A percentile compares a stretch with the other conserved stretches of the same genome.
These are phyloP conservation scores for Timema podura DNA, from an alignment of 2,888 invertebrate genomes.

Conservation along the genomic window DNA sequence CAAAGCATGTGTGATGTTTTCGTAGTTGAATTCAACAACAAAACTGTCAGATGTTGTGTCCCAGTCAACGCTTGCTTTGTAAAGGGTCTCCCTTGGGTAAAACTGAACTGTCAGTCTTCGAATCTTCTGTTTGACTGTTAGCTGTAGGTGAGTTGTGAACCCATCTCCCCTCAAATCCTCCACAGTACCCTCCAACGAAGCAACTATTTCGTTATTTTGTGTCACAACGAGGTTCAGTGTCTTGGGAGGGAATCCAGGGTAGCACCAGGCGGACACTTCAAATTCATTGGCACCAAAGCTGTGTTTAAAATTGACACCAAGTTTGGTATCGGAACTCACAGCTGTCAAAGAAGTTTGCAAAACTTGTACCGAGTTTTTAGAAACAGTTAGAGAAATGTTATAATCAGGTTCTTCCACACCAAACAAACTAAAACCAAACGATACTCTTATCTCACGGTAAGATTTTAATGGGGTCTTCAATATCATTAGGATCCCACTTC, in stretches of 20 bases:
- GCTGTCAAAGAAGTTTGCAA: neutral
- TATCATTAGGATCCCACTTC: neutral
- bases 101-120: neutral
- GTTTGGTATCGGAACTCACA: neutral
- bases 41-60: neutral
- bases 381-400: constrained; percentile 8
- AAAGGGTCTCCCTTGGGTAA: neutral
- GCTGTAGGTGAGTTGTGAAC: neutral
- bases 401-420: neutral
- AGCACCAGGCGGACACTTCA: too few relatives aligned
- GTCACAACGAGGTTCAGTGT: neutral
- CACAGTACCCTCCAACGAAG: neutral
- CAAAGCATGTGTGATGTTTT: neutral
- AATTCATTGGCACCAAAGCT: too few relatives aligned
- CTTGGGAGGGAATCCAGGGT: too few relatives aligned
- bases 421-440: neutral
- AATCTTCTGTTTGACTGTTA: neutral
- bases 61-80: neutral
- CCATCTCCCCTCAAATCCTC: neutral
- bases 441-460: neutral
- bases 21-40: neutral
- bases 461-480: constrained; percentile 7
- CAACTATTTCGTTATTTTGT: neutral
- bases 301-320: too few relatives aligned
- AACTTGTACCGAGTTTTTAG: constrained; percentile 12